These are phyloP conservation scores for Campoplex nolae DNA, from an alignment of 2,888 invertebrate genomes.

Conservation along the genomic window DNA sequence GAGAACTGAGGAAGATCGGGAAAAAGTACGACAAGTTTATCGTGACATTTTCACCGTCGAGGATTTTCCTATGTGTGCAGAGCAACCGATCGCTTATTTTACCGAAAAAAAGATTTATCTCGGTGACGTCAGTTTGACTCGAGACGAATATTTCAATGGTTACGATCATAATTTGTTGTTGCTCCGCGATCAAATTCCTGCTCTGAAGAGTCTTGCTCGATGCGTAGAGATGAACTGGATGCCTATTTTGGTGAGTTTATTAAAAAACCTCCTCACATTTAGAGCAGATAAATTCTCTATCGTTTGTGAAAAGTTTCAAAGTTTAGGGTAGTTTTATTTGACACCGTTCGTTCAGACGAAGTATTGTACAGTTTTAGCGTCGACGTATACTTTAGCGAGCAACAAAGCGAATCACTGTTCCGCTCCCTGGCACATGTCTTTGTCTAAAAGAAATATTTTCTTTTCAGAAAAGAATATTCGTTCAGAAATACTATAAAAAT, in stretches of 20 bases:
- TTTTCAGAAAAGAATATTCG: too few relatives aligned
- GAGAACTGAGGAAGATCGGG: slow-evolving; percentile 91
- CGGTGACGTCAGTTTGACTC: slow-evolving; percentile 87
- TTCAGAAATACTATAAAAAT: too few relatives aligned
- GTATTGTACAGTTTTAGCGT: too few relatives aligned
- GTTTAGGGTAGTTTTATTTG: too few relatives aligned
- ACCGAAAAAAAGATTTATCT: slow-evolving; percentile 87
- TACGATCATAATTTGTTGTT: slow-evolving; percentile 84
- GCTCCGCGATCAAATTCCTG: slow-evolving; percentile 87
- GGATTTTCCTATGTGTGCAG: slow-evolving; percentile 84
- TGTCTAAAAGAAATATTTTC: too few relatives aligned
- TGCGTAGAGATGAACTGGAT: slow-evolving; percentile 97
- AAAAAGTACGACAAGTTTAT: slow-evolving; percentile 85
- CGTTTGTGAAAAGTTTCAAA: too few relatives aligned
- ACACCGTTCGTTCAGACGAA: too few relatives aligned
- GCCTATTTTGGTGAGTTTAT: slow-evolving; percentile 89
- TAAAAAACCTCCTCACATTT: background rate
- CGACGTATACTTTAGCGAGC: too few relatives aligned
- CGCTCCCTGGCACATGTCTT: too few relatives aligned
- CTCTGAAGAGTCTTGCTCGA: slow-evolving; percentile 92
- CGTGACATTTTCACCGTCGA: slow-evolving; percentile 76
- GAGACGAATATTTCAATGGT: slow-evolving; percentile 83
- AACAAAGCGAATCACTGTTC: too few relatives aligned
- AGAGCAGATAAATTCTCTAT: background rate
- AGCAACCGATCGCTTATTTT: slow-evolving; percentile 86